Base-by-base conservation (phyloP, 2,113 vertebrate species). In the Sorex fumeus region DNA sequence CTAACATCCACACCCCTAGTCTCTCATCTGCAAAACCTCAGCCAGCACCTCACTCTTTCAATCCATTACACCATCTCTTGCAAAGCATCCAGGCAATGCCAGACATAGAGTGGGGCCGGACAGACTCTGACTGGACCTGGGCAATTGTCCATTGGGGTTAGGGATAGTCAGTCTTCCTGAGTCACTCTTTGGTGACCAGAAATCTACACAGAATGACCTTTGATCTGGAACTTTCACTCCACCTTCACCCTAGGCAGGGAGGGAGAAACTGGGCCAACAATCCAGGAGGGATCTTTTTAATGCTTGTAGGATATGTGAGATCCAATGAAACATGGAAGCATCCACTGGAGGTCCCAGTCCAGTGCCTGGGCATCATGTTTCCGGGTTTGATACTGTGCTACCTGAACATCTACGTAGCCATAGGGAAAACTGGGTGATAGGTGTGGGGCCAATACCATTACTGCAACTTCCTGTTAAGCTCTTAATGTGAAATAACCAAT, bases 361-460 rank as follows among this genome's bases (percentile, higher is more conserved):
- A 62, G 25, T 62, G 6, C 8, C 47, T 50, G 47, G 47, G 47
- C 47, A 50, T 50, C 47, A 50, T 50, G 47, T 10, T 50, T 50
- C 47, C 47, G 13, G 47, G 47, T 50, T 50, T 50, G 9, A 50
- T 13, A 50, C 47, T 8, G 6, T 28, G 2, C 40, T 75, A 2
- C 27, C 12, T 15, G 32, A 21, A 76, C 30, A 18, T 18, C 43
- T 34, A 50, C 1, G 16, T 23, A 43, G 40, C 28, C 21, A 5
- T 0, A 8, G 16, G 32, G 21, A 4, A 36, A 32, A 18, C 18
- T 8, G 23, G 21, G 7, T 1, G 1, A 40, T 11, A 8, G 18
- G 11, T 2, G 28, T 15, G 30, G 19, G 70, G 34, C 11, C 70
- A 45, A 23, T 25, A 11, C 60, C 15, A 12, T 10, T n/a, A 50